A percentile compares a stretch with the other conserved stretches of the same genome.
Conservation (phyloP, 2,113 vertebrate genomes). For the Corydoras maculifer region DNA sequence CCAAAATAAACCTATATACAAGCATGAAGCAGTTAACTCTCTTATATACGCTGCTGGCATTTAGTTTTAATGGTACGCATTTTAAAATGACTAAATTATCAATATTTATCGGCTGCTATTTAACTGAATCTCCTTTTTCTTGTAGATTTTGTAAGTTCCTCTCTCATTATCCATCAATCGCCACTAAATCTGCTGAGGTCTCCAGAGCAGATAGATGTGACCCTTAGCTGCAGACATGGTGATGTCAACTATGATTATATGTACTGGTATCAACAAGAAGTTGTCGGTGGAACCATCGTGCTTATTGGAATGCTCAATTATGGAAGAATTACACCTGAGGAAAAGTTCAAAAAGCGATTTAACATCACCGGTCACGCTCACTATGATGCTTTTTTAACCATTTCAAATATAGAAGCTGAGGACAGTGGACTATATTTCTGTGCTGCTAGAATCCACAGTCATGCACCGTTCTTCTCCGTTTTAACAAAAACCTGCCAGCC, state of each 20-base stretch:
- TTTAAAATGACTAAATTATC: too few species aligned
- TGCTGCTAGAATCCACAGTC: too few species aligned
- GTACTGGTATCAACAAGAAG: slow-evolving; percentile 2
- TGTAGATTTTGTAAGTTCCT: background rate
- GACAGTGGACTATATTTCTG: too few species aligned
- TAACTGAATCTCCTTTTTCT: background rate
- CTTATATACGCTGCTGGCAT: too few species aligned
- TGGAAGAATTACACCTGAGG: background rate
- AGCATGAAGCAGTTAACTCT: too few species aligned
- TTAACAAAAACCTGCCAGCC: too few species aligned
- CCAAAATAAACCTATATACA: too few species aligned
- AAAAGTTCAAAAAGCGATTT: background rate
- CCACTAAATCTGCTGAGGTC: background rate
- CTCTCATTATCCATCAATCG: background rate
- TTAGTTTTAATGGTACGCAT: too few species aligned
- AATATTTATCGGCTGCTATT: too few species aligned
- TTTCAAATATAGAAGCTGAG: too few species aligned
- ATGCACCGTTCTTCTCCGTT: too few species aligned
- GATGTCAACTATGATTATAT: background rate
- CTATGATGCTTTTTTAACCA: too few species aligned
- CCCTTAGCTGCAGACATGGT: background rate
- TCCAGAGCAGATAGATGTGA: background rate
- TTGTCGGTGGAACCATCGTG: background rate
- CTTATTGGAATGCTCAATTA: background rate
- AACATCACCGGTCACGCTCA: background rate